Evolutionary conservation across 2,888 invertebrate genomes (phyloP).

Genomic region (Eurytoma adleriae): DNA sequence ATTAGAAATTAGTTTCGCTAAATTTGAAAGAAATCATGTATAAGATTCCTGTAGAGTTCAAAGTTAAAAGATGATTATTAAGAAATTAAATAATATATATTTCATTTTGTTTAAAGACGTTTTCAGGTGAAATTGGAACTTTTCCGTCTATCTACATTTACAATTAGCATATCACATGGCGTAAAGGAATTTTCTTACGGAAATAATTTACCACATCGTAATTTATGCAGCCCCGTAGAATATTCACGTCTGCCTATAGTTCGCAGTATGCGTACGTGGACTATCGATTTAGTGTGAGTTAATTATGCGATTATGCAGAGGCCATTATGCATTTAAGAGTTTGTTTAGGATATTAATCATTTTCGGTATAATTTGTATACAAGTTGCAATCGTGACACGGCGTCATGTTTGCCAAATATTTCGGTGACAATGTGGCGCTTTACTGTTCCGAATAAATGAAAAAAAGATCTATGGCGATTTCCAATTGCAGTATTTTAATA

Average conservation of each 20-base stretch:
- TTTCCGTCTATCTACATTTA: background rate
- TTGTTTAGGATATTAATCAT: constrained; percentile 32
- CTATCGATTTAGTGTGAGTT: constrained; percentile 26
- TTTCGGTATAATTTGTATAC: background rate
- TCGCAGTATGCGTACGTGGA: background rate
- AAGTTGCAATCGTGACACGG: background rate
- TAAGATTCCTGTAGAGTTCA: too few relatives aligned
- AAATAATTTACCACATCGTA: background rate
- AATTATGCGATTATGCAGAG: constrained; percentile 33
- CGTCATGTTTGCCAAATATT: background rate
- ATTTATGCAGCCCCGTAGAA: background rate
- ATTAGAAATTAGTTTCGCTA: too few relatives aligned
- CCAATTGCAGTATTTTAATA: too few relatives aligned
- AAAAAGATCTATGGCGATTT: too few relatives aligned
- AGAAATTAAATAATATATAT: too few relatives aligned
- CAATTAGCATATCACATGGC: background rate
- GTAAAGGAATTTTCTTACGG: background rate
- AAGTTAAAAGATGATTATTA: too few relatives aligned
- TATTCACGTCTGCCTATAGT: background rate
- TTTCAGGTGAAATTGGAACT: too few relatives aligned
- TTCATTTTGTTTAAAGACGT: too few relatives aligned
- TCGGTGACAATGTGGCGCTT: too few relatives aligned
- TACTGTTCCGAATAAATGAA: too few relatives aligned
- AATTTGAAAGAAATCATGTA: too few relatives aligned
- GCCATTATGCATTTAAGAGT: constrained; percentile 26